Base-by-base conservation (phyloP, 2,888 invertebrate species). In the Tipula unca region DNA sequence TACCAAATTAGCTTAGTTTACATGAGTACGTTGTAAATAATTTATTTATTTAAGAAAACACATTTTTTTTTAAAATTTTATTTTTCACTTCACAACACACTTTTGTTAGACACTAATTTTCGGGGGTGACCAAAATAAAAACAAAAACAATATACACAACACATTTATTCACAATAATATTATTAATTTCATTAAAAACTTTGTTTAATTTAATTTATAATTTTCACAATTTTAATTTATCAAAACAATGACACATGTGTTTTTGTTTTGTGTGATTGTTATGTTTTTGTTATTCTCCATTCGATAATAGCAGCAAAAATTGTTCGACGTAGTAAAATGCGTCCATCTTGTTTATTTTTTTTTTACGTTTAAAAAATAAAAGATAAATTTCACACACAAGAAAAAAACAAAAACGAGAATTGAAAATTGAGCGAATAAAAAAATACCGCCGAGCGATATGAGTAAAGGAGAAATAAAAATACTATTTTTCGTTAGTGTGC, bases 231-330 rank as follows among this genome's bases (percentile, higher is more conserved):
- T 48, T 48, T 17, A 48, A 48, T 25, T 69, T 8, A 69, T 69
- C 69, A 69, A 69, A 69, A 69, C 69, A 69, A 69, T 69, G 25
- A 69, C 69, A 69, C 69, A 69, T 69, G 69, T 69, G 69, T 69
- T 69, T 69, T 25, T 69, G 69, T 69, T 69, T 48, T 39, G 13
- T 13, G 39, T 39, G 5, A 10, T 39, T 39, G 5, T 39, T n/a
- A n/a, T n/a, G n/a, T n/a, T n/a, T 39, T 39, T 69, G 69, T 69
- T 69, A 69, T 69, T 69, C 69, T 69, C 69, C 69, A 25, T 69
- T 69, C 69, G 25, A 69, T 69, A 69, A 69, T 25, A 69, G 69
- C 69, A 69, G 69, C 69, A 69, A 69, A 69, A 69, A 13, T 69
- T 69, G 20, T 25, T 69, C 69, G 69, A 69, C 69, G 25, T 69